Percentiles rank a stretch among this genome's conserved stretches.
These are phyloP conservation scores for Myopa tessellatipennis DNA, from an alignment of 2,888 invertebrate genomes.

Conservation along the genomic window DNA sequence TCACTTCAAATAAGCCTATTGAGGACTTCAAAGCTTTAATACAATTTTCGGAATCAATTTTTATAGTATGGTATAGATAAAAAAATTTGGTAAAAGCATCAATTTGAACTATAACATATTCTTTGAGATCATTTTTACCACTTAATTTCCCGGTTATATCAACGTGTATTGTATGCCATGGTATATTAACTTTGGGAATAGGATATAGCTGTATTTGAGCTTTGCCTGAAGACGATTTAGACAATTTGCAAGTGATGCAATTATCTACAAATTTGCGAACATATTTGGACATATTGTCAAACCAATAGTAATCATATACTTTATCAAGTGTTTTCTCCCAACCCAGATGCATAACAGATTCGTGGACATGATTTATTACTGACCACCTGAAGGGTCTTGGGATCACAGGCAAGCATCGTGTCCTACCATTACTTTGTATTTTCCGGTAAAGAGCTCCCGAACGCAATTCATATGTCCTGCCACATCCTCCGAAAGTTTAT, in stretches of 20 bases:
- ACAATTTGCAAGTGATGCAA: slow-evolving; percentile 32
- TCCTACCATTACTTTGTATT: slow-evolving; percentile 44
- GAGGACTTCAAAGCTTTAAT: slow-evolving; percentile 15
- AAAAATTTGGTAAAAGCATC: slow-evolving; percentile 25
- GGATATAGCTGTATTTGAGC: slow-evolving; percentile 33
- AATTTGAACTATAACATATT: too few relatives aligned
- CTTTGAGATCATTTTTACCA: slow-evolving; percentile 16
- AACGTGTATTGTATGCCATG: slow-evolving; percentile 22
- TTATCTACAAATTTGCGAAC: slow-evolving; percentile 11
- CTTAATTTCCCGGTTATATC: slow-evolving; percentile 26
- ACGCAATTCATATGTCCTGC: slow-evolving; percentile 15
- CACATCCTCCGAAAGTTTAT: neutral
- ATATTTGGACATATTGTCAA: slow-evolving; percentile 21
- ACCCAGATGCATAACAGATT: slow-evolving; percentile 40
- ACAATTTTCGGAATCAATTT: slow-evolving; percentile 33
- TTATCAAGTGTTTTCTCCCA: slow-evolving; percentile 41
- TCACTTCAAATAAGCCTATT: slow-evolving; percentile 32
- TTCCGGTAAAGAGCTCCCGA: slow-evolving; percentile 39
- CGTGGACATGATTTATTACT: slow-evolving; percentile 39
- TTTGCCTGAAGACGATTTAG: slow-evolving; percentile 40
- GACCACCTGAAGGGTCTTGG: slow-evolving; percentile 44
- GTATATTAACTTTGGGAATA: slow-evolving; percentile 20
- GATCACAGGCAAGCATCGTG: slow-evolving; percentile 43
- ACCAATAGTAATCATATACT: slow-evolving; percentile 30
- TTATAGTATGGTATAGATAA: slow-evolving; percentile 32